Conservation (phyloP, 2,113 vertebrate species). For the Bambusicola thoracicus region DNA sequence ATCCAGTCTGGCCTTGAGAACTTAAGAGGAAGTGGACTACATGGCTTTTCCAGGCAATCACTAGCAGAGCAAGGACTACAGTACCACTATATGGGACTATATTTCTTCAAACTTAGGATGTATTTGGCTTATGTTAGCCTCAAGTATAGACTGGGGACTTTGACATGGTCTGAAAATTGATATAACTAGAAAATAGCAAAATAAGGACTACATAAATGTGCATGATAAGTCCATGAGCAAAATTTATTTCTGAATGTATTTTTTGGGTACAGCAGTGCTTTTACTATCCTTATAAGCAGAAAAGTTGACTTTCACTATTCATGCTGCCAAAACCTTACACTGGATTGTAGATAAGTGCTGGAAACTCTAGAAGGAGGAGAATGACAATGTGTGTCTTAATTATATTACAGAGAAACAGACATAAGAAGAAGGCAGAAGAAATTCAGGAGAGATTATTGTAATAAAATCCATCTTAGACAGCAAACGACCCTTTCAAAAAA, state of each 20-base stretch:
- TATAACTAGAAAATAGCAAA: not conserved
- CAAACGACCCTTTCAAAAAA: not conserved
- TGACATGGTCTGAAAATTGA: not conserved
- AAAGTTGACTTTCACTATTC: not conserved
- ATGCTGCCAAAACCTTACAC: not conserved
- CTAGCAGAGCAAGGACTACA: not conserved
- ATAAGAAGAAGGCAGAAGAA: not conserved
- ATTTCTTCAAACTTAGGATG: not conserved
- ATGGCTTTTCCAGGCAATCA: not conserved
- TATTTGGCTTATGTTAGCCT: not conserved
- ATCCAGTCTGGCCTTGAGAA: not conserved
- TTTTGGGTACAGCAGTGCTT: not conserved
- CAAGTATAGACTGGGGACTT: not conserved
- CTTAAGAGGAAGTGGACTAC: not conserved
- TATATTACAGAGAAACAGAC: not conserved
- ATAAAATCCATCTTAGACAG: conserved; percentile 7
- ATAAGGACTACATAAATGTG: not conserved
- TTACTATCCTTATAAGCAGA: not conserved
- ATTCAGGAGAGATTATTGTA: conserved; percentile 15
- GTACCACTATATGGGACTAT: not conserved
- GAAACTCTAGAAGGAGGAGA: not conserved
- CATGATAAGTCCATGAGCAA: not conserved
- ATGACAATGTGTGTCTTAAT: not conserved
- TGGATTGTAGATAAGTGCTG: not conserved
- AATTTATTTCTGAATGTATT: not conserved